A percentile compares a stretch with the other conserved stretches of the same genome.
phyloP scores from a whole-genome alignment of 2,888 invertebrate genomes.

The Scaptomyza flava region DNA sequence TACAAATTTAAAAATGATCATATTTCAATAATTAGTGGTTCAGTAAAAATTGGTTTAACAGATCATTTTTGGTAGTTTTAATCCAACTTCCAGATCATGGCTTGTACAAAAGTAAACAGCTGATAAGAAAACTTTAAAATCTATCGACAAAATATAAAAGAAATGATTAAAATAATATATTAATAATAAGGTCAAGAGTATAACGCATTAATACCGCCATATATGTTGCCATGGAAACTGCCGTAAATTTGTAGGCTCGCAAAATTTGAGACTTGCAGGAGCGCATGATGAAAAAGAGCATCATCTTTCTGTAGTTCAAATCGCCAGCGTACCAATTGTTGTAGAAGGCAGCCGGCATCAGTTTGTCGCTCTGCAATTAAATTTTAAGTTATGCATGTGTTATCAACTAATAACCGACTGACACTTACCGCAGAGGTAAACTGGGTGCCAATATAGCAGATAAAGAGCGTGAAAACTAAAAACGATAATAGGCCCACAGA shows the following conservation, averaged over 20 bases:
- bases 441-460: conserved; percentile 75
- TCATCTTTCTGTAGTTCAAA: conserved; percentile 70
- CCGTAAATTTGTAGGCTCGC: conserved; percentile 70
- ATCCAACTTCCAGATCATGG: conserved; percentile 35
- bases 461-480: conserved; percentile 68
- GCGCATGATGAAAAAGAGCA: conserved; percentile 77
- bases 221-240: conserved; percentile 78
- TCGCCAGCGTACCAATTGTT: conserved; percentile 82
- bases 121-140: conserved; percentile 74
- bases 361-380: conserved; percentile 60
- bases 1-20: too few species aligned
- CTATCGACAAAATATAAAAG: conserved; percentile 37
- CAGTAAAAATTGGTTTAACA: too few species aligned
- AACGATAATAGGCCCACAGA: conserved; percentile 71
- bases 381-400: accelerated
- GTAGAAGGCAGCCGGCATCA: conserved; percentile 75
- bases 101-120: conserved; percentile 72
- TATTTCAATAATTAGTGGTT: too few species aligned
- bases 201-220: conserved; percentile 67
- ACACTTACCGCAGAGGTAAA: conserved; percentile 70
- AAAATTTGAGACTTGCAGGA: conserved; percentile 61
- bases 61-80: not conserved
- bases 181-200: not conserved
- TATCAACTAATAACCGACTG: accelerated
- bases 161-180: not conserved